These are phyloP conservation scores for Ammodytes marinus DNA, from an alignment of 2,113 vertebrate species.

Conservation along the genomic window DNA sequence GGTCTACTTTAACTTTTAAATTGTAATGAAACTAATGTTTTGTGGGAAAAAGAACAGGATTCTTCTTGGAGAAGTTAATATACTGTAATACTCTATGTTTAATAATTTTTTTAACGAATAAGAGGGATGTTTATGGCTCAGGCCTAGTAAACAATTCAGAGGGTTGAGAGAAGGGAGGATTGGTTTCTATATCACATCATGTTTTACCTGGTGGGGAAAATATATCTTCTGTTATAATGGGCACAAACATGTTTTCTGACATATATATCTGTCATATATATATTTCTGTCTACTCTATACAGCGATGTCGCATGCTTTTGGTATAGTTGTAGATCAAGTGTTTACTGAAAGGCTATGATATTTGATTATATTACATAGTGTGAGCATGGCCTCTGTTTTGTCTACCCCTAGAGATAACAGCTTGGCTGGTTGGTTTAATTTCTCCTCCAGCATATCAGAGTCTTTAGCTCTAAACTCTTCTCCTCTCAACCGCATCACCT, in stretches of 20 bases:
- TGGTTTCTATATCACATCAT: background rate
- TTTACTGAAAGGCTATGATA: background rate
- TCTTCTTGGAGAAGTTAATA: background rate
- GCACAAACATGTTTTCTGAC: background rate
- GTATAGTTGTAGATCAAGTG: background rate
- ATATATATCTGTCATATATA: too few relatives aligned
- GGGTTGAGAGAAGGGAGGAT: background rate
- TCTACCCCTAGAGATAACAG: background rate
- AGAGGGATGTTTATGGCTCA: background rate
- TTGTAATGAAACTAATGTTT: background rate
- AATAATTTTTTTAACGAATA: background rate
- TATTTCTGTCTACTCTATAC: too few relatives aligned
- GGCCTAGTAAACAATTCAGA: background rate
- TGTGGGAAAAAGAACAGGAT: background rate
- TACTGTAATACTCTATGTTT: background rate
- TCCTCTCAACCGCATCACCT: conserved; percentile 16
- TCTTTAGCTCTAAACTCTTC: conserved; percentile 32
- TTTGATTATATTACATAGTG: background rate
- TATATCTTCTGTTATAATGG: background rate
- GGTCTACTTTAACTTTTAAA: too few relatives aligned
- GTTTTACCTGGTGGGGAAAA: background rate
- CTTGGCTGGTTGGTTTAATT: conserved; percentile 40
- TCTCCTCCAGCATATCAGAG: conserved; percentile 26
- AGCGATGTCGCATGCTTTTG: background rate
- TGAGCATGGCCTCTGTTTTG: background rate